A percentile compares a stretch with the other conserved stretches of the same genome.
These are phyloP conservation scores for Corydoras maculifer DNA, from an alignment of 2,113 vertebrate genomes.

Conservation along the genomic window DNA sequence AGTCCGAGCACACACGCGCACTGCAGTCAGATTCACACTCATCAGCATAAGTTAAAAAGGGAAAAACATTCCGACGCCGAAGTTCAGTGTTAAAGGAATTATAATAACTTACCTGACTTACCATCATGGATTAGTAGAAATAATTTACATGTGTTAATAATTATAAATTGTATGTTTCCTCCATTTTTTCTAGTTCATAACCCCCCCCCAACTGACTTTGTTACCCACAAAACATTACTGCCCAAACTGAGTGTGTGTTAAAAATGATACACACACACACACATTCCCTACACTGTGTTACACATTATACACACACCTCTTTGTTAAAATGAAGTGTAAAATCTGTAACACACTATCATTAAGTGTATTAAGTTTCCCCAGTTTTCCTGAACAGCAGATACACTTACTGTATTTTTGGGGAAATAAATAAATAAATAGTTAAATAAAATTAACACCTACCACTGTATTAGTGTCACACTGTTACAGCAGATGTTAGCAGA, in stretches of 20 bases:
- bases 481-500: slow-evolving; percentile 60
- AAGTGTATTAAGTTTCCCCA: slow-evolving; percentile 10
- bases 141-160: not conserved
- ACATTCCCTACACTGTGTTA: not conserved
- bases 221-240: not conserved
- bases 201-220: not conserved
- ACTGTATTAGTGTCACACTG: slow-evolving; percentile 66
- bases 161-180: not conserved
- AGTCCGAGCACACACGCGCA: not conserved
- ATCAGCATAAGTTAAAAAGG: not conserved
- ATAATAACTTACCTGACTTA: not conserved
- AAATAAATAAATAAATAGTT: slow-evolving; percentile 57
- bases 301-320: not conserved
- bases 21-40: not conserved
- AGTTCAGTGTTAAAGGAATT: slow-evolving; percentile 1
- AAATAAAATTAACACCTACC: slow-evolving; percentile 57
- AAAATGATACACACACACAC: slow-evolving; percentile 12
- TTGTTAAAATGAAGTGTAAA: too few species aligned
- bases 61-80: not conserved
- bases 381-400: slow-evolving; percentile 23
- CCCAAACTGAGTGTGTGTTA: slow-evolving; percentile 5
- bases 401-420: slow-evolving; percentile 3
- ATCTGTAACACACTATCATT: not conserved
- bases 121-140: slow-evolving; percentile 3
- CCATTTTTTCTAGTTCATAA: not conserved